phyloP scores from a whole-genome alignment of 2,797 vertebrate species.

The Neoniphon sammara region DNA sequence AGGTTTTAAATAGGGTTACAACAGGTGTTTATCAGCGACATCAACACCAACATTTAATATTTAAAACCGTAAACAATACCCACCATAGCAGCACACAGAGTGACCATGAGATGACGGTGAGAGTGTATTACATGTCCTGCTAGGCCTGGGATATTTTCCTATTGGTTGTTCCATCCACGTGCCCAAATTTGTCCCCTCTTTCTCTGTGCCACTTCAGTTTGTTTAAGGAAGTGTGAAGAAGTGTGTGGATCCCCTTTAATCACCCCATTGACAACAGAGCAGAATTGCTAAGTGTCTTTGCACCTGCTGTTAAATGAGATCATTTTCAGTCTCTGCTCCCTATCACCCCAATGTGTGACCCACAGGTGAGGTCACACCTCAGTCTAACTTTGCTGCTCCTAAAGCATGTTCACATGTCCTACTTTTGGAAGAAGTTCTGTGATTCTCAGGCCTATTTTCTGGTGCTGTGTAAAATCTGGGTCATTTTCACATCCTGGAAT shows the following conservation, averaged over 20 bases:
- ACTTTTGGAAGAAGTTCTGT: slow-evolving; percentile 34
- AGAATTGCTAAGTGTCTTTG: not conserved
- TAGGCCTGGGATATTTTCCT: not conserved
- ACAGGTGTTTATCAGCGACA: too few relatives aligned
- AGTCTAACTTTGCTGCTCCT: slow-evolving; percentile 9
- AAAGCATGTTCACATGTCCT: slow-evolving; percentile 19
- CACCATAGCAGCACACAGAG: not conserved
- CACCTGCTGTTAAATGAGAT: not conserved
- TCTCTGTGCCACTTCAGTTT: not conserved
- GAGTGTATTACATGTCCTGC: too few relatives aligned
- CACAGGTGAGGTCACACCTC: slow-evolving; percentile 21
- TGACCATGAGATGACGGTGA: not conserved
- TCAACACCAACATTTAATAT: too few relatives aligned
- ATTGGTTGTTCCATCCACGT: not conserved
- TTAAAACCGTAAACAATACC: too few relatives aligned
- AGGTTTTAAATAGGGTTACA: too few relatives aligned
- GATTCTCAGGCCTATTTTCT: slow-evolving; percentile 48
- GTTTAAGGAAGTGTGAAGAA: not conserved
- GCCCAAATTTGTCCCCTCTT: not conserved
- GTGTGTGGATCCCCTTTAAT: not conserved
- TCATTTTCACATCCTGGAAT: slow-evolving; percentile 28
- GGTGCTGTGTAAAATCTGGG: slow-evolving; percentile 41
- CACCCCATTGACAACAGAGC: not conserved
- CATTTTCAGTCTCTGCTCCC: not conserved
- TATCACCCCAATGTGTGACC: not conserved